These are phyloP conservation scores for Canis aureus DNA, from an alignment of 2,113 vertebrate genomes.

Conservation along the genomic window DNA sequence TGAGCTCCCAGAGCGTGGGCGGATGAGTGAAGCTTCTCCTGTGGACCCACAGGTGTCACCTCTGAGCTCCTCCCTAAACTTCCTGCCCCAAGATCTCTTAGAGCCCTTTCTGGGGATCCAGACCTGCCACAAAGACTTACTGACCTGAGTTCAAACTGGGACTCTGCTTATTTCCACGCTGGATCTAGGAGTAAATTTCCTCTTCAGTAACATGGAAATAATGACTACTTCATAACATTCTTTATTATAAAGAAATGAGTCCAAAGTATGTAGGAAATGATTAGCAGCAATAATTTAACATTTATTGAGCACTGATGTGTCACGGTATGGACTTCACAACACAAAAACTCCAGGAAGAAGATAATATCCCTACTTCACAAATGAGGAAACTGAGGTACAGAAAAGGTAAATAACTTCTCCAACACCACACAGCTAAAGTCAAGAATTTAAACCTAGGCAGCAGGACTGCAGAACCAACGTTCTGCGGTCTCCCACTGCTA, in stretches of 20 bases:
- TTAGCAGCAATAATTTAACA: neutral
- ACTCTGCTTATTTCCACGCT: neutral
- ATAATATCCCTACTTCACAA: neutral
- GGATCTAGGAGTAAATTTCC: neutral
- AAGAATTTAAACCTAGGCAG: neutral
- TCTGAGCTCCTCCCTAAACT: neutral
- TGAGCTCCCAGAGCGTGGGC: too few species aligned
- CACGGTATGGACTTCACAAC: neutral
- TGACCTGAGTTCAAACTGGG: neutral
- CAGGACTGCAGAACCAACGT: neutral
- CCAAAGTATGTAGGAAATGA: neutral
- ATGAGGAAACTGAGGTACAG: neutral
- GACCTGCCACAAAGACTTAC: neutral
- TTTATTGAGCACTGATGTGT: neutral
- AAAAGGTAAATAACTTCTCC: conserved; percentile 11
- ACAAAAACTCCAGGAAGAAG: neutral
- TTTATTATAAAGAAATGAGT: neutral
- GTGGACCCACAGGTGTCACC: neutral
- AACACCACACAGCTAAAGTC: neutral
- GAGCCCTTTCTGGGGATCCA: neutral
- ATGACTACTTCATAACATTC: neutral
- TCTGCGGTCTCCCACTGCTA: neutral
- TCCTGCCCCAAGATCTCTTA: neutral
- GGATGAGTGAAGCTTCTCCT: neutral
- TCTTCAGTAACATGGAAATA: conserved; percentile 6